phyloP scores from a whole-genome alignment of 2,888 invertebrate genomes.

The Sinhomidia bicolor region DNA sequence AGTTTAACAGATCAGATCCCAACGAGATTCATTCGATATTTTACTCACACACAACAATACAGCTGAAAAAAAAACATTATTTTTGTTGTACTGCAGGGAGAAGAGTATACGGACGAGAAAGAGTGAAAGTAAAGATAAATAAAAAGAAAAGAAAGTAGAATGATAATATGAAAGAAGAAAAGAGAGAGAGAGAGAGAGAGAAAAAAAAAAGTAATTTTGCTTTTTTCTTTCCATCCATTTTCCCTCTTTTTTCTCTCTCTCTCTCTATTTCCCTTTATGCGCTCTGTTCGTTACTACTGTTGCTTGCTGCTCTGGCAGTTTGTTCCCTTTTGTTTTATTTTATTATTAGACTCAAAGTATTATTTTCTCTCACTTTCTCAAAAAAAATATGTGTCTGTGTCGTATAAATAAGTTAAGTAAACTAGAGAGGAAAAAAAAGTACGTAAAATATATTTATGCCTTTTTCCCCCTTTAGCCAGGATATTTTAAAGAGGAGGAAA shows the following conservation, averaged over 20 bases:
- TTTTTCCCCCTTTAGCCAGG: constrained; percentile 10
- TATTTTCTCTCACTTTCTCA: not conserved
- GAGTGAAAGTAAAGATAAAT: not conserved
- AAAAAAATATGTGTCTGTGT: not conserved
- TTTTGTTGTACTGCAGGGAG: too few relatives aligned
- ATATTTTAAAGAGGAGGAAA: not conserved
- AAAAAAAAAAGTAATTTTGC: constrained; percentile 44
- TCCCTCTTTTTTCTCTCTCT: not conserved
- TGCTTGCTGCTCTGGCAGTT: too few relatives aligned
- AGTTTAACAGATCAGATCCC: too few relatives aligned
- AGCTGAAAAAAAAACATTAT: too few relatives aligned
- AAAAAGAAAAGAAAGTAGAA: not conserved
- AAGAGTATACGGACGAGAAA: too few relatives aligned
- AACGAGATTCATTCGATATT: too few relatives aligned
- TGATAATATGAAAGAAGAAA: constrained; percentile 11
- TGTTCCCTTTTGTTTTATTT: not conserved
- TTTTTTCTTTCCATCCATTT: not conserved
- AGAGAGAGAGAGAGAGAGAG: constrained; percentile 10
- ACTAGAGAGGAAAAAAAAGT: not conserved
- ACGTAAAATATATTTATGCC: not conserved
- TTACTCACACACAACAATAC: too few relatives aligned
- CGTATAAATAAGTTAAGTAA: not conserved
- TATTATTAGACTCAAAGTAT: not conserved
- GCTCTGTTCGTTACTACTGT: not conserved
- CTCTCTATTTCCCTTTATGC: not conserved